Conservation (phyloP, 2,113 vertebrate genomes). For the Perccottus glenii region DNA sequence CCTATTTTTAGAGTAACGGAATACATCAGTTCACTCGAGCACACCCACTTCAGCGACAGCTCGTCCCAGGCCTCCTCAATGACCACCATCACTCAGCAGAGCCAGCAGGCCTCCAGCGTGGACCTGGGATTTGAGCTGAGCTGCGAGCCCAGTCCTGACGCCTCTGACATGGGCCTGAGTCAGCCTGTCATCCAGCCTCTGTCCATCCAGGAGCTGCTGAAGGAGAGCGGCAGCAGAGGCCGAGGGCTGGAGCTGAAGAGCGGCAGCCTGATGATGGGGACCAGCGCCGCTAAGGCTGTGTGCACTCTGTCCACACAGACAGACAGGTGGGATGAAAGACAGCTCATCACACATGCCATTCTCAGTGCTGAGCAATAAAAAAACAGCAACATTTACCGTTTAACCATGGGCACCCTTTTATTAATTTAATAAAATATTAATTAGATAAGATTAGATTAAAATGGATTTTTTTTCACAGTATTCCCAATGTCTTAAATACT, state of each 20-base stretch:
- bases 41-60: constrained; percentile 93
- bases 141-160: constrained; percentile 69
- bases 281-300: constrained; percentile 87
- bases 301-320: constrained; percentile 91
- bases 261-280: constrained; percentile 87
- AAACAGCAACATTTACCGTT: too few relatives aligned
- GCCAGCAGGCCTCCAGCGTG: constrained; percentile 72
- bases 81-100: constrained; percentile 86
- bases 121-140: constrained; percentile 77
- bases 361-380: too few relatives aligned
- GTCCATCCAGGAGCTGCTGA: constrained; percentile 93
- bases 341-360: too few relatives aligned
- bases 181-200: constrained; percentile 86
- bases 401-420: too few relatives aligned
- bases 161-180: constrained; percentile 79
- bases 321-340: constrained; percentile 76
- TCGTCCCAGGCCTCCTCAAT: constrained; percentile 81
- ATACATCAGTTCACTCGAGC: constrained; percentile 93
- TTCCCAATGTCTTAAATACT: too few relatives aligned
- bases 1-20: constrained; percentile 86
- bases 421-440: too few relatives aligned
- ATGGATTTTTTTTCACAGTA: too few relatives aligned
- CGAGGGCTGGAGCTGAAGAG: constrained; percentile 85
- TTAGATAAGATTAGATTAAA: too few relatives aligned
- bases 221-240: constrained; percentile 81